Base-by-base conservation (phyloP, 2,888 invertebrate species). In the Rhagonycha lutea region DNA sequence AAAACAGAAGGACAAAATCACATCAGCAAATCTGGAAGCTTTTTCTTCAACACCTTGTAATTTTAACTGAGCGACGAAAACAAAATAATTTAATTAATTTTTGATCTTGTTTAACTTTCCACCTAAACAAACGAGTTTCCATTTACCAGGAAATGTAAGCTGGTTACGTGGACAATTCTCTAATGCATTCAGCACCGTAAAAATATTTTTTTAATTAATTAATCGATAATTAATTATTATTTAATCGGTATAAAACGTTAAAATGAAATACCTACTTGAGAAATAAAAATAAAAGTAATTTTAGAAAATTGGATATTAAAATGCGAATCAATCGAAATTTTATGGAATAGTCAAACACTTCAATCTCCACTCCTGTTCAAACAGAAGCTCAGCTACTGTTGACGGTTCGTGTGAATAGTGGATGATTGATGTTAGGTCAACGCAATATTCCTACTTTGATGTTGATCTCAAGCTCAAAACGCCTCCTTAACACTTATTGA, bases 401-500 rank as follows among this genome's bases (percentile, higher is more conserved):
- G 75, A 78, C 78, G 73, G 75, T 78, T 73, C 68, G 71, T 75
- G 69, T 73, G 73, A 78, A 78, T 78, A 70, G 70, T 72, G 67
- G 72, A 78, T 78, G 78, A 78, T 78, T 78, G 78, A 78, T 78
- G 78, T 73, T 61, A 73, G 75, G 78, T 75, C 75, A 78, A 75
- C 68, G 77, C 75, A 77, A 77, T 77, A 77, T 69, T 47, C 47
- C 47, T 47, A 77, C 47, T 65, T 68, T 67, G 74, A 74, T 77
- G 77, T 74, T 74, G 73, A 77, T 74, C 74, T 70, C 71, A 69
- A 62, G 74, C 74, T 74, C 70, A 71, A 60, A 76, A 74, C 77
- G 74, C 77, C 75, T 73, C 69, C 69, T 70, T 62, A 69, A 73
- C 70, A 73, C 70, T 76, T 77, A 77, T 77, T 71, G 77, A 77